These are phyloP conservation scores for Alosa sapidissima DNA, from an alignment of 2,797 vertebrate species.

Conservation along the genomic window DNA sequence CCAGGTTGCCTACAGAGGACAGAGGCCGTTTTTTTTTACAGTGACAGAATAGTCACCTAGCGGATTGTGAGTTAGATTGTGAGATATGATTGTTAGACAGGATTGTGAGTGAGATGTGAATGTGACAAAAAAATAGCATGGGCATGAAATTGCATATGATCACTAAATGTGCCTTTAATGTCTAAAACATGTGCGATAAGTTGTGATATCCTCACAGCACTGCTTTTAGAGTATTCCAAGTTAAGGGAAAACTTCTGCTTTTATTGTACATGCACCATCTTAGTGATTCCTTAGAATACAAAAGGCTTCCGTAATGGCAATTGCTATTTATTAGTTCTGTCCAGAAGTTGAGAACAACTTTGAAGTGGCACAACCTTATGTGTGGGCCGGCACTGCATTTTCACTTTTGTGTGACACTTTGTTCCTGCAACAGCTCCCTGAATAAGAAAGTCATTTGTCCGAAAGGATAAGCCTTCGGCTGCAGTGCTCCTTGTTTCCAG, in stretches of 20 bases:
- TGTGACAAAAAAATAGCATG: too few species aligned
- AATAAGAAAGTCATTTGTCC: slow-evolving; percentile 15
- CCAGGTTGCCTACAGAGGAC: too few species aligned
- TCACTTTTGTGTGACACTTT: background rate
- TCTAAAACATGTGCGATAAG: background rate
- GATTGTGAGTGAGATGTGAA: too few species aligned
- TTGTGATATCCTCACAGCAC: background rate
- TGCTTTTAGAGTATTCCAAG: background rate
- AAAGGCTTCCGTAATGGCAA: background rate
- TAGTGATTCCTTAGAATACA: background rate
- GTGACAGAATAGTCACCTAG: too few species aligned
- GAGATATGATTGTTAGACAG: too few species aligned
- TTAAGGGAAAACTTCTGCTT: too few species aligned
- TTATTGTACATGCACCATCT: background rate
- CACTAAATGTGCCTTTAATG: too few species aligned
- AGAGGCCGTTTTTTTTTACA: too few species aligned
- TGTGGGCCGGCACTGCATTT: background rate
- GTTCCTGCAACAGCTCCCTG: background rate
- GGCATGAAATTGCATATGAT: too few species aligned
- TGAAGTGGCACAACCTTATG: background rate
- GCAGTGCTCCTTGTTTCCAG: slow-evolving; percentile 47
- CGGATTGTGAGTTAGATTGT: too few species aligned
- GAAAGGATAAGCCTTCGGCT: slow-evolving; percentile 2
- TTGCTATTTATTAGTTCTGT: background rate
- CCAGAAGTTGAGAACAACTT: background rate